Base-by-base conservation (phyloP, 1,140 invertebrate genomes). In the Drosophila quadrilineata region DNA sequence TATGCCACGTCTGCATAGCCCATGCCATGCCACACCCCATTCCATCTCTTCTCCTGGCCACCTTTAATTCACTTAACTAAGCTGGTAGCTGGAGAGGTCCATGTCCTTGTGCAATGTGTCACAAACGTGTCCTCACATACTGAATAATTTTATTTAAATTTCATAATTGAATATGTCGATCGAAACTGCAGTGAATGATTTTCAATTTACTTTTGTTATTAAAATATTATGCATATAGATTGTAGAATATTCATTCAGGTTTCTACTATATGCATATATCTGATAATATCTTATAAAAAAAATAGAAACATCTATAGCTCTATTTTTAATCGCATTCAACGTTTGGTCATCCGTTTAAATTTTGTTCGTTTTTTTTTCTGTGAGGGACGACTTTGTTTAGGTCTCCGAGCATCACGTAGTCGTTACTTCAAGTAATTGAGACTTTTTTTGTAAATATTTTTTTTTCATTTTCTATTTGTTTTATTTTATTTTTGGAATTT, bases 31-130 rank as follows among this genome's bases (percentile, higher is more conserved):
- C 9, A 3, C 10, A 40, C 2, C 48, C 24, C 8, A 24, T 5
- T n/a, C n/a, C 19, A 0, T 6, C 16, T 8, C 6, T 29, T 9
- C 9, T 9, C 12, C 3, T 35, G 19, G 53, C 24, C 64, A 48
- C 31, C 66, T 45, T 71, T 71, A 82, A 76, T 82, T 80, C 72
- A 75, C 71, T 72, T 82, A 53, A 52, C 24, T 31, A 48, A 33
- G 41, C 52, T 57, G 14, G 16, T 12, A 24, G n/a, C n/a, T n/a
- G n/a, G n/a, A 29, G 22, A 59, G 52, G n/a, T n/a, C n/a, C n/a
- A 52, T 28, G 57, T 54, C 22, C 22, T 24, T 21, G 12, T 40
- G 38, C 52, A 6, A 38, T 45, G 26, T 33, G 35, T 48, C 53
- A 28, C 35, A 31, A n/a, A n/a, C n/a, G n/a, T 40, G 9, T 24